Evolutionary conservation across 1,140 invertebrate species (phyloP).

Genomic region (Ganaspis sp.): DNA sequence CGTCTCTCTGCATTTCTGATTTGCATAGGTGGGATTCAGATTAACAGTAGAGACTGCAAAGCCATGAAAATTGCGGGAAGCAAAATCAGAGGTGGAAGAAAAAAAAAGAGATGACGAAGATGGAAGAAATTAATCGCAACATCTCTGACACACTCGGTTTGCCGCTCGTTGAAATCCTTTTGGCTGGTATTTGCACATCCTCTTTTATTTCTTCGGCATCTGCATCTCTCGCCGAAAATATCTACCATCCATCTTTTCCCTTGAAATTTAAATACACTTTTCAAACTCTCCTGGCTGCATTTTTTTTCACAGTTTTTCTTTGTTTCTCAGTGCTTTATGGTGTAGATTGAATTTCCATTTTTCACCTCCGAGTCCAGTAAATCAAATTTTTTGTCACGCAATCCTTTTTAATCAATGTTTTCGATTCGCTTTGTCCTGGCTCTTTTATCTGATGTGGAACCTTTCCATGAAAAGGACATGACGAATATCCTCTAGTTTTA

Average conservation of each 20-base stretch:
- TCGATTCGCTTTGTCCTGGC: conserved; percentile 5
- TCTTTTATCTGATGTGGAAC: background rate
- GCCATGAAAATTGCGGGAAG: conserved; percentile 51
- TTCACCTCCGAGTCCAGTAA: conserved; percentile 1
- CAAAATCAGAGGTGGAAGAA: conserved; percentile 10
- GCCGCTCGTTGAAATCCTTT: conserved; percentile 58
- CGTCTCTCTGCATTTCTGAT: conserved; percentile 28
- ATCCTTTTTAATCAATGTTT: conserved; percentile 1
- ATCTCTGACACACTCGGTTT: conserved; percentile 58
- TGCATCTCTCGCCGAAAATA: conserved; percentile 19
- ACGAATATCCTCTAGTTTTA: background rate
- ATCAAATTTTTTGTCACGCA: background rate
- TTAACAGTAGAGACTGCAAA: conserved; percentile 60
- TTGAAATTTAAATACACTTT: conserved; percentile 15
- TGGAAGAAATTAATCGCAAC: conserved; percentile 61
- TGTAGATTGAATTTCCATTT: conserved; percentile 14
- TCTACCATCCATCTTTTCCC: conserved; percentile 28
- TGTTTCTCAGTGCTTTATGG: conserved; percentile 4
- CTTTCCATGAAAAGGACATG: background rate
- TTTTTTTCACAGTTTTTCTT: background rate
- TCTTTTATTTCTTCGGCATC: conserved; percentile 19
- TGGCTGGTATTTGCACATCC: conserved; percentile 18
- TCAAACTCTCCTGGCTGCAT: background rate
- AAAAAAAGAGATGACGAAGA: conserved; percentile 51
- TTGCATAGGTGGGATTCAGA: conserved; percentile 44